Base-by-base conservation (phyloP, 2,797 vertebrate species). In the Melanotaenia boesemani region DNA sequence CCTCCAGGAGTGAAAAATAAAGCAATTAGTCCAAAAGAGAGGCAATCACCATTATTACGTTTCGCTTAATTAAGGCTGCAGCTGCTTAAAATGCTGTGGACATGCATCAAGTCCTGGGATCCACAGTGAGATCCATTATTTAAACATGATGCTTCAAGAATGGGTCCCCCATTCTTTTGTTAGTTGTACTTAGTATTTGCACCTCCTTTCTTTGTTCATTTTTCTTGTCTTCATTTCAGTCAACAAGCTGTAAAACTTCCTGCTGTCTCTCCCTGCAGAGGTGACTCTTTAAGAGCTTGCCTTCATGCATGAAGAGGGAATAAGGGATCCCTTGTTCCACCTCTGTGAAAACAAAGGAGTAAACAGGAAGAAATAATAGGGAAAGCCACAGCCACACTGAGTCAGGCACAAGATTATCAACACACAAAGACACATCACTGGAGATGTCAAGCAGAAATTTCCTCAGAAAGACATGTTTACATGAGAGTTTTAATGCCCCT, bases 291-390 rank as follows among this genome's bases (percentile, higher is more conserved):
- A 84, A 86, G 67, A 83, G 73, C 71, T 57, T 65, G 79, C 72
- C 76, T 80, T 84, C 79, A 86, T 87, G 85, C 88, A 86, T 84
- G 86, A 82, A 81, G 55, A 85, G 85, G 89, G 89, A 88, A 87
- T 82, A 81, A 80, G 86, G 82, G 85, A 88, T 80, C 63, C 22
- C 55, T 68, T 50, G 54, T 75, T 74, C 77, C 71, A 63, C 64
- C 39, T 77, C 68, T 63, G 74, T 50, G 34, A 87, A 78, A 80
- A 86, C 74, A 74, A 71, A 82, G 24, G 76, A 60, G 52, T 68
- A 80, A 81, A 84, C 67, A 60, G 24, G 73, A 63, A 79, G 72
- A 55, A 74, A 70, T 64, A 76, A 70, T 59, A 54, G 71, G 67
- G 77, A 72, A 62, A n/a, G 37, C 20, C 22, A 55, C 74, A 52